Evolutionary conservation across 30 jellyfish, hydroid and myxozoan genomes (phyloP).

Genomic region (Phacellophora camtschatica): DNA sequence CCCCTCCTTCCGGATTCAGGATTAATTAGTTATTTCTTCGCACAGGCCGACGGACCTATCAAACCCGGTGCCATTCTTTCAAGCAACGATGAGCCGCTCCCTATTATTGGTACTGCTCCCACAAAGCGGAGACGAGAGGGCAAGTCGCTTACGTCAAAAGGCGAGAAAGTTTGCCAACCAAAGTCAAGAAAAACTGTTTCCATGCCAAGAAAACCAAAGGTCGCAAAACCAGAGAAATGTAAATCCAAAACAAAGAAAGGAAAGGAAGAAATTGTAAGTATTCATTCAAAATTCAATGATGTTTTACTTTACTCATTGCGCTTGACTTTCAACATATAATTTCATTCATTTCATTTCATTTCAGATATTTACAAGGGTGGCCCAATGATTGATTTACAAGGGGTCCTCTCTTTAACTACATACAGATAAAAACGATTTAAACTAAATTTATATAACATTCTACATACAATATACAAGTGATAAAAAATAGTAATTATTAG

Average conservation of each 20-base stretch:
- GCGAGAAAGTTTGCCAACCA: neutral
- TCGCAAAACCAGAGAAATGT: conserved; percentile 12
- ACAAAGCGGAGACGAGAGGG: conserved; percentile 30
- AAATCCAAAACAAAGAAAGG: conserved; percentile 16
- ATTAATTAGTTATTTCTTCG: neutral
- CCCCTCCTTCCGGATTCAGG: neutral
- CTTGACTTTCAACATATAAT: no score
- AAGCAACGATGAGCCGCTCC: neutral
- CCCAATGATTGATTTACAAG: no score
- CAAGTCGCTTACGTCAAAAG: neutral
- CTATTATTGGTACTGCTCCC: neutral
- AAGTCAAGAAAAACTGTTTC: conserved; percentile 9
- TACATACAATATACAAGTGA: no score
- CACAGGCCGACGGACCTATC: conserved; percentile 66
- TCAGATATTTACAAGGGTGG: no score
- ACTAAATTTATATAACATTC: no score
- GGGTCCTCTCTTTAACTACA: no score
- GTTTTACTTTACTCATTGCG: no score
- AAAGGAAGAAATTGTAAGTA: conserved; percentile 36
- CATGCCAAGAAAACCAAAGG: conserved; percentile 38
- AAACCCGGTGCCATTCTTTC: conserved; percentile 63
- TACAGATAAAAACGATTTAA: no score
- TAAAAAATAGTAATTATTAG: no score
- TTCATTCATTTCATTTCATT: no score
- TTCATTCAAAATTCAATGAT: no score